These are phyloP conservation scores for Salvator merianae DNA, from an alignment of 2,113 vertebrate species.

Conservation along the genomic window DNA sequence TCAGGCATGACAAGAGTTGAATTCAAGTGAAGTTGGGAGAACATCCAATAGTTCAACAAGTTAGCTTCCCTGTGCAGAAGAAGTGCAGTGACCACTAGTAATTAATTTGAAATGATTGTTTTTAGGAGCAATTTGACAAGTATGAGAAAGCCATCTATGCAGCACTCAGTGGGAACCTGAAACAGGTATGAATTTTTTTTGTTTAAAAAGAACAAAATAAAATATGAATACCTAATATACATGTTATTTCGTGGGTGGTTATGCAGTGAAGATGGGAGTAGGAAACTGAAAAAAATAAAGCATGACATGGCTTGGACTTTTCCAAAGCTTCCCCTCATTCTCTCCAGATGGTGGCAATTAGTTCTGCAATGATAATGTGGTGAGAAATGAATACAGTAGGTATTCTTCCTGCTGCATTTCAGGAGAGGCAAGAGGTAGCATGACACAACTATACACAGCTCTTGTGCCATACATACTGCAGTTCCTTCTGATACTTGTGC, in stretches of 20 bases:
- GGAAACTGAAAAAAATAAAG: background rate
- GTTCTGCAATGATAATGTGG: no score
- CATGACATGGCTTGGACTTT: background rate
- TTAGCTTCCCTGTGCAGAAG: background rate
- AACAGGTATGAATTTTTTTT: constrained; percentile 79
- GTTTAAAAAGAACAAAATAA: background rate
- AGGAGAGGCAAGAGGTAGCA: no score
- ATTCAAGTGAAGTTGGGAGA: no score
- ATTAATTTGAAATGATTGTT: constrained; percentile 50
- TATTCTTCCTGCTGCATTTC: no score
- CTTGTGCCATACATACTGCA: no score
- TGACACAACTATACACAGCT: no score
- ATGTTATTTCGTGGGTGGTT: background rate
- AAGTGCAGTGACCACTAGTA: background rate
- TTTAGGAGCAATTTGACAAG: constrained; percentile 88
- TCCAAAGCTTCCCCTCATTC: background rate
- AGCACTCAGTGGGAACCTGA: constrained; percentile 93
- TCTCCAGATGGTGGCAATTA: no score
- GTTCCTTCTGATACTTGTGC: no score
- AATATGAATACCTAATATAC: background rate
- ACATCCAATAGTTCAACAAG: no score
- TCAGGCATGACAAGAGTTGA: no score
- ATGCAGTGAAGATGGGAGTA: background rate
- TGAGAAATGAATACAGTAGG: no score
- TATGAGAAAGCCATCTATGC: constrained; percentile 95